These are phyloP conservation scores for Crotalus viridis DNA, from an alignment of 2,113 vertebrate genomes.

Conservation along the genomic window DNA sequence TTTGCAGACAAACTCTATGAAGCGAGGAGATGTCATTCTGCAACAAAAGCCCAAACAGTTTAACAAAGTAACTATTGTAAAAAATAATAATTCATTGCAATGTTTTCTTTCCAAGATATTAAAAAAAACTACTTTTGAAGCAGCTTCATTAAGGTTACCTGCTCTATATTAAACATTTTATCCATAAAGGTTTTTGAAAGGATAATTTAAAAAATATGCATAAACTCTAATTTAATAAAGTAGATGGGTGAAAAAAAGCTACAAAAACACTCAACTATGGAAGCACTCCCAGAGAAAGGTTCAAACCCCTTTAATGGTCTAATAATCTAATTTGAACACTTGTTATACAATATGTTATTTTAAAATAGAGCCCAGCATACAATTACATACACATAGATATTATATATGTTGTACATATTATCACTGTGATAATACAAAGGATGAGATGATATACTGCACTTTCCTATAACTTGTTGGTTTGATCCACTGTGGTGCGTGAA, in stretches of 20 bases:
- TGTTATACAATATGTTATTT: background rate
- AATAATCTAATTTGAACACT: background rate
- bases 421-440: background rate
- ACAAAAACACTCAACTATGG: background rate
- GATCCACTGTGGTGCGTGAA: background rate
- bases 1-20: constrained; percentile 98
- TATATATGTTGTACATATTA: background rate
- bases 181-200: background rate
- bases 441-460: background rate
- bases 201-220: background rate
- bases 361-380: background rate
- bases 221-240: background rate
- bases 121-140: background rate
- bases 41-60: constrained; percentile 11
- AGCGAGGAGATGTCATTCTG: constrained; percentile 96
- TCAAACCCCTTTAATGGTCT: background rate
- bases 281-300: background rate
- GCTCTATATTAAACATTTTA: background rate
- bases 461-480: background rate
- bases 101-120: background rate
- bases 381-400: background rate
- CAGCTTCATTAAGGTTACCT: background rate
- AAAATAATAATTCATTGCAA: background rate
- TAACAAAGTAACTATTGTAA: background rate
- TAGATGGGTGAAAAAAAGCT: background rate